Evolutionary conservation across 2,113 vertebrate genomes (phyloP).

Genomic region (Macquaria australasica): DNA sequence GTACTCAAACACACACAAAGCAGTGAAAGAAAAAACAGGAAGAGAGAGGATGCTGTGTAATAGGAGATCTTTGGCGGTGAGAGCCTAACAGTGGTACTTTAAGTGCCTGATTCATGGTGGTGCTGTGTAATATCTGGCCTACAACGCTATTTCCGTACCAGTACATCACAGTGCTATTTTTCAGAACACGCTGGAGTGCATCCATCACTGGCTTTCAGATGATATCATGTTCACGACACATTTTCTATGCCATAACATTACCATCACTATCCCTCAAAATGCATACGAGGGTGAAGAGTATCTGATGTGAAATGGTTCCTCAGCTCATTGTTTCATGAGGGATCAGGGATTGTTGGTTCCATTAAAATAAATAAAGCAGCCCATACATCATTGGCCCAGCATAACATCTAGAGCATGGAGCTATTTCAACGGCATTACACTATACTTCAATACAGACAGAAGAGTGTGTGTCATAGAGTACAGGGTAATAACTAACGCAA

Average conservation of each 20-base stretch:
- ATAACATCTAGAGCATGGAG: not conserved
- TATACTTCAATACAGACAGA: not conserved
- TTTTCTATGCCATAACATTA: slow-evolving; percentile 35
- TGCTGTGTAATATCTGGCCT: slow-evolving; percentile 62
- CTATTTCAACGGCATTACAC: not conserved
- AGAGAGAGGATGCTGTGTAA: slow-evolving; percentile 55
- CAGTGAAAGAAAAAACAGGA: not conserved
- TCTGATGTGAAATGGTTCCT: slow-evolving; percentile 14
- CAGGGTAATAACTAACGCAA: not conserved
- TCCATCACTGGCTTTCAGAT: slow-evolving; percentile 62
- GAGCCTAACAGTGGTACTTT: slow-evolving; percentile 48
- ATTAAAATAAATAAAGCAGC: slow-evolving; percentile 14
- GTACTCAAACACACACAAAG: slow-evolving; percentile 40
- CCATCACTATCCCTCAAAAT: slow-evolving; percentile 31
- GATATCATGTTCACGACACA: slow-evolving; percentile 53
- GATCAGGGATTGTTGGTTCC: slow-evolving; percentile 6
- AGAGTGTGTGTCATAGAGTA: not conserved
- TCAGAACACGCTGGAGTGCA: slow-evolving; percentile 37
- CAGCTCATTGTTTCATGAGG: slow-evolving; percentile 31
- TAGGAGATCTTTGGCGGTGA: slow-evolving; percentile 34
- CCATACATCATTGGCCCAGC: not conserved
- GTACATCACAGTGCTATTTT: slow-evolving; percentile 61
- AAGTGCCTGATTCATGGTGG: slow-evolving; percentile 73
- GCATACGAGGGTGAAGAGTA: not conserved
- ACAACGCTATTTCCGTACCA: slow-evolving; percentile 57